Percentiles rank a stretch among this genome's conserved stretches.
phyloP scores from a whole-genome alignment of 2,113 vertebrate species.

The Diglossa brunneiventris region DNA sequence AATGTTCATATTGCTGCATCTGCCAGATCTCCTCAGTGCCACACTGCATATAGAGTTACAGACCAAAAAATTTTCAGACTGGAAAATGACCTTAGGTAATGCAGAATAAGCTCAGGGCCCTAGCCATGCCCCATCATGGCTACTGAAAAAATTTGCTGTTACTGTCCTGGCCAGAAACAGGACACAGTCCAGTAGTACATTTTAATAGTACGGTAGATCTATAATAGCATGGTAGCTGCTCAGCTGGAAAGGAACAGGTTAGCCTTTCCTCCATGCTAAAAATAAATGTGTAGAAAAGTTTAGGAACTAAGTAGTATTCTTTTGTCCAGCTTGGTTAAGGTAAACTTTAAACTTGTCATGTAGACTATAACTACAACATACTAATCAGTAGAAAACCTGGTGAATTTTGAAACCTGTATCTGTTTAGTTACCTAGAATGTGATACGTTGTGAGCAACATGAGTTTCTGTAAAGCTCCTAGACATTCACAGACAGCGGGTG shows the following conservation, averaged over 20 bases:
- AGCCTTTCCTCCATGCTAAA: background rate
- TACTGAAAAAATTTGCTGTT: background rate
- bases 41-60: background rate
- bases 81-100: background rate
- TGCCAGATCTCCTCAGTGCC: background rate
- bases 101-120: background rate
- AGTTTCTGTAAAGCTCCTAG: background rate
- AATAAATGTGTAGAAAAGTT: background rate
- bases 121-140: background rate
- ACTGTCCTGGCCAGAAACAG: background rate
- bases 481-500: accelerated
- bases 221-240: background rate
- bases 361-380: background rate
- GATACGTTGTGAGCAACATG: background rate
- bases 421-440: background rate
- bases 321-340: background rate
- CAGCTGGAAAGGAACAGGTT: background rate
- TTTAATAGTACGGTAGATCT: background rate
- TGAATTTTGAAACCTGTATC: background rate
- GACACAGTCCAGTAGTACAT: background rate
- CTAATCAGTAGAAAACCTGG: background rate
- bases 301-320: background rate
- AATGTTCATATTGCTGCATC: background rate
- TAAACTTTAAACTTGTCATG: accelerated
- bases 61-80: background rate